Conservation (phyloP, 2,113 vertebrate species). For the Rissa tridactyla region DNA sequence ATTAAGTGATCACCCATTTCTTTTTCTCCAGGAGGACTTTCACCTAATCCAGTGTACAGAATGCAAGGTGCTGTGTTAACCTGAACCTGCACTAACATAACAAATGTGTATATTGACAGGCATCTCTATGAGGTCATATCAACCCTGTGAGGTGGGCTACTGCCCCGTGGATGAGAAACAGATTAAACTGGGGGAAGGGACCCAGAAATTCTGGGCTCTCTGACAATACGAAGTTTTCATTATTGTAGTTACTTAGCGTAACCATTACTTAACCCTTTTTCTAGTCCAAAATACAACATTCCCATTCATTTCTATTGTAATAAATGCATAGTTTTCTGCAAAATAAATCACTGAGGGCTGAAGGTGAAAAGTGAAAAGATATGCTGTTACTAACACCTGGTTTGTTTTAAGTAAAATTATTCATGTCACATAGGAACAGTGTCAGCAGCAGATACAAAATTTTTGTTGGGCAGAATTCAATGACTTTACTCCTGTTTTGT, state of each 20-base stretch:
- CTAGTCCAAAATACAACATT: neutral
- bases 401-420: slow-evolving; percentile 1
- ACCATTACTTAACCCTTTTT: neutral
- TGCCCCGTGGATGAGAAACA: neutral
- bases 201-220: neutral
- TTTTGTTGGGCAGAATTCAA: neutral
- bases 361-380: neutral
- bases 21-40: neutral
- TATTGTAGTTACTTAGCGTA: neutral
- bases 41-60: neutral
- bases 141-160: neutral
- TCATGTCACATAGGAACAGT: neutral
- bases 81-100: neutral
- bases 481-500: neutral
- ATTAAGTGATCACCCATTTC: neutral
- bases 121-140: neutral
- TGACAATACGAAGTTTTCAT: neutral
- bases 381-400: neutral
- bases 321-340: neutral
- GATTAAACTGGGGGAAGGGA: neutral
- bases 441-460: neutral
- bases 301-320: neutral
- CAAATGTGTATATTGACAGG: neutral
- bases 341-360: neutral
- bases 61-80: neutral